Evolutionary conservation across 2,113 vertebrate genomes (phyloP), one percentile per base, ranked within the genome.

Genomic region (Clinocottus analis): DNA sequence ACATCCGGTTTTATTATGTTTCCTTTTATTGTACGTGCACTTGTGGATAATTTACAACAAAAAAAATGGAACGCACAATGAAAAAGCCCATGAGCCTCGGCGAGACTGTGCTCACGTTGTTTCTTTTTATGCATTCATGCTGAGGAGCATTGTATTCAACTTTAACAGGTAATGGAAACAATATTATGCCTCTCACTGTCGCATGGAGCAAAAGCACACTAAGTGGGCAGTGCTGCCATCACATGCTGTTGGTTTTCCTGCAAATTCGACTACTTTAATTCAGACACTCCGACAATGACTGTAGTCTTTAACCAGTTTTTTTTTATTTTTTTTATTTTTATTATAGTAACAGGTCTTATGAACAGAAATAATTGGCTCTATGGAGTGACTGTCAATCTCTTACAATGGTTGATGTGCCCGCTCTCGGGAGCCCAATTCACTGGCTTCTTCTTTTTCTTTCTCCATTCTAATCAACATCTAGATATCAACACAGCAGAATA

Each of bases 381-480:
- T 91, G 84, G 92, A 88, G 84, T 41, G 89, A 90, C 90, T 94
- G 94, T 94, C 93, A 94, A 73, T 94, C 92, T 90, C 81, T 3
- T 55, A 87, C 92, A 89, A 86, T 84, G 75, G 86, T 77, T 92
- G 90, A 90, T 86, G 83, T 86, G 88, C 79, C 87, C 87, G 85
- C 86, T 79, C 72, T 51, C 67, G 87, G 91, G 84, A 84, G 85
- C 67, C 85, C 88, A 77, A 85, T 93, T 88, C 90, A 86, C 77
- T 69, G 80, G 63, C 83, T 89, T 47, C 87, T 91, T 85, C 93
- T 93, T 94, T 92, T 89, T 47, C 87, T 91, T 85, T 93, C 92
- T 94, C 91, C 78, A 92, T 94, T 94, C 92, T 94, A 94, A 95
- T 95, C 93, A 94, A 91, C 93, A 93, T 93, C 91, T 65, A 75